A percentile compares a stretch with the other conserved stretches of the same genome.
phyloP scores from a whole-genome alignment of 2,888 invertebrate genomes.

The Oxycera nigricornis region DNA sequence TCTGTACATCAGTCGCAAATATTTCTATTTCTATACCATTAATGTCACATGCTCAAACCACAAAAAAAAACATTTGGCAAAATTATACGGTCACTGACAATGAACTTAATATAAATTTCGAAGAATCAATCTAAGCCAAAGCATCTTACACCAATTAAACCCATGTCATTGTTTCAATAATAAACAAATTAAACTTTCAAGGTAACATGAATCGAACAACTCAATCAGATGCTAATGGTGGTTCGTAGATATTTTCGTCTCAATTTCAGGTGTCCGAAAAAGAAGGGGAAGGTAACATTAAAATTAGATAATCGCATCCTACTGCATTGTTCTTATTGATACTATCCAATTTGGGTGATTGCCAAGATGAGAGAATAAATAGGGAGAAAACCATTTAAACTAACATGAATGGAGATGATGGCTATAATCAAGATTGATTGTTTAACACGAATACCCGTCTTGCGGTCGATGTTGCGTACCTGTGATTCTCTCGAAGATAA shows the following conservation, averaged over 20 bases:
- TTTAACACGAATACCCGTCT: slow-evolving; percentile 17
- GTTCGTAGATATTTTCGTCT: background rate
- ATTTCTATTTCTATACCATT: no score
- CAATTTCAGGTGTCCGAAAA: background rate
- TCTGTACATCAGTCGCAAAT: no score
- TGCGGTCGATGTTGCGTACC: background rate
- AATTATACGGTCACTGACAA: slow-evolving; percentile 5
- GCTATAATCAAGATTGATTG: slow-evolving; percentile 12
- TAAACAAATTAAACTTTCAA: background rate
- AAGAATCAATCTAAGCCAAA: background rate
- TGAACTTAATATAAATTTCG: background rate
- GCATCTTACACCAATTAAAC: background rate
- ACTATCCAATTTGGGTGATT: background rate
- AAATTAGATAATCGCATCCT: no score
- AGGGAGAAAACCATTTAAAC: background rate
- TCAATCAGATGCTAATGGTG: background rate
- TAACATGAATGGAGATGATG: background rate
- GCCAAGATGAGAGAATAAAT: background rate
- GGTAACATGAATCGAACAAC: background rate
- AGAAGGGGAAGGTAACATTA: no score
- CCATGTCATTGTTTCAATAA: background rate
- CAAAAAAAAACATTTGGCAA: background rate
- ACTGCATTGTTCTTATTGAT: background rate
- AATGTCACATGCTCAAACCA: no score
- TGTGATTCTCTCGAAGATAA: background rate